Evolutionary conservation across 2,113 vertebrate genomes (phyloP), one percentile per base, ranked within the genome.

Genomic region (Benitochromis conjunctus): DNA sequence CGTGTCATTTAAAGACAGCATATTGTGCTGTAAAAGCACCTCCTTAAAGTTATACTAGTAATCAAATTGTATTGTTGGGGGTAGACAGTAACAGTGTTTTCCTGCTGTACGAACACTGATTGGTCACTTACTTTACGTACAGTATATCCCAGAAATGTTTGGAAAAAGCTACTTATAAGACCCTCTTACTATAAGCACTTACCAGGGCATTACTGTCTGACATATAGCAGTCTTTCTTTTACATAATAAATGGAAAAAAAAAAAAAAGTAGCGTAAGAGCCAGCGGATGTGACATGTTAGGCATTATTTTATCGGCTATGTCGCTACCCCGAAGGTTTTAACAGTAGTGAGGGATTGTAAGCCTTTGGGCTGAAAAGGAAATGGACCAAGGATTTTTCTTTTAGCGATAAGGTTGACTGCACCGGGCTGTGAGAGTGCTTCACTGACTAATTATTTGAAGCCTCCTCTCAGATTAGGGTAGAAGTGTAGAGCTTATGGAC

Each of bases 401-500:
- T 87, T 77, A 36, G 85, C 69, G 91, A 92, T 92, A 86, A 94
- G 90, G 81, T 58, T 87, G 88, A 85, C 89, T 91, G 91, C 69
- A 9, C 83, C 10, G 60, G 84, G 84, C 90, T 89, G 78, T 60
- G 86, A 87, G 91, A 85, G 91, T 94, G 89, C 92, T 94, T 85
- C 83, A 92, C 87, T 90, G 80, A 86, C 92, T 93, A 94, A 94
- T 94, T 93, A 92, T 94, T 87, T 87, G 91, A 94, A 91, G 89
- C 92, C 90, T 89, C 80, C 79, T 84, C 89, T 92, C 87, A 92
- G 89, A 95, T 94, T 93, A 95, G 90, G 48, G 24, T 29, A 57
- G 90, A 90, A 89, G 56, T 88, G 53, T 83, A 71, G 71, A 86
- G 91, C 64, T 93, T 91, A 90, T 86, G 79, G 92, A 91, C 91